These are phyloP conservation scores for Sialia sialis DNA, from an alignment of 2,113 vertebrate species.

Conservation along the genomic window DNA sequence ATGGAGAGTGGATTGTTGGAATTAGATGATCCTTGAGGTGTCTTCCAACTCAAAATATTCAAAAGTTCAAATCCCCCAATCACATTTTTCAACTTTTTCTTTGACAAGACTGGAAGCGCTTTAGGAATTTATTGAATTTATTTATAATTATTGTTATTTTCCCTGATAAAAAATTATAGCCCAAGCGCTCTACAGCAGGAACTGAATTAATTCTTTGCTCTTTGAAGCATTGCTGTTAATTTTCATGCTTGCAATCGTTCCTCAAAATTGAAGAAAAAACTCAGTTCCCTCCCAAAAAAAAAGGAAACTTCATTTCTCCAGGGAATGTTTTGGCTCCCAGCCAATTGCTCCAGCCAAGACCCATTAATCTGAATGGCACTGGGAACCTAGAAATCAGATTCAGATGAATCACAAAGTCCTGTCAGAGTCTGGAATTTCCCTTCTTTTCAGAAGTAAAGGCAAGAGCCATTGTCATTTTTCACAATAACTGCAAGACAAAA, in stretches of 20 bases:
- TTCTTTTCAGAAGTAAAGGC: slow-evolving; percentile 5
- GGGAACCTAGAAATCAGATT: slow-evolving; percentile 39
- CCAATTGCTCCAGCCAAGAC: neutral
- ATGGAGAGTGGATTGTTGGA: too few species aligned
- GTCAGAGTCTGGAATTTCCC: slow-evolving; percentile 25
- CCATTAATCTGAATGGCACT: slow-evolving; percentile 12
- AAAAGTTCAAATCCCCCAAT: neutral
- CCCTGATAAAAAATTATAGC: neutral
- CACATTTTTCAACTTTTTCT: neutral
- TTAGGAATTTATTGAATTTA: neutral
- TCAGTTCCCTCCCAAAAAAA: neutral
- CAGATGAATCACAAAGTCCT: slow-evolving; percentile 22
- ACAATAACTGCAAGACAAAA: slow-evolving; percentile 23
- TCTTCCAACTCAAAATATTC: neutral
- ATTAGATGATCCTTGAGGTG: neutral
- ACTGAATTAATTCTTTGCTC: neutral
- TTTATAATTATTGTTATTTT: neutral
- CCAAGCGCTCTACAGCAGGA: neutral
- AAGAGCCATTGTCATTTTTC: slow-evolving; percentile 18
- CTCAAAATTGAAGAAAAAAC: neutral
- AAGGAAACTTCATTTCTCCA: neutral
- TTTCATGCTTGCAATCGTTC: neutral
- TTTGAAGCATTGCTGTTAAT: neutral
- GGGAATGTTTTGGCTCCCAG: neutral
- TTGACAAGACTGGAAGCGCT: neutral